Evolutionary conservation across 2,797 vertebrate species (phyloP).

Genomic region (Aldrovandia affinis): DNA sequence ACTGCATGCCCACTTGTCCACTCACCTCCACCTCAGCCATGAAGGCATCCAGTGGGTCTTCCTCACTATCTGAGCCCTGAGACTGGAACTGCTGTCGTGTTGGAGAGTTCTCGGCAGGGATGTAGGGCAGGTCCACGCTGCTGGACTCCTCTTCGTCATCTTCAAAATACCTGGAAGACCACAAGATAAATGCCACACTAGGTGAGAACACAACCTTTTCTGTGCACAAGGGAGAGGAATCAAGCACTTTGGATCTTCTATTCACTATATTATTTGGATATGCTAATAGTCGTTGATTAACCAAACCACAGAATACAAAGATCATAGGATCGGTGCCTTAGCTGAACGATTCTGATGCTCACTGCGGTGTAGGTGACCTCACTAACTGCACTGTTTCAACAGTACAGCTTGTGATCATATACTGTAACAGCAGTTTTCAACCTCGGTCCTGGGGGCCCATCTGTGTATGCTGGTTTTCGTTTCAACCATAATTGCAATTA

Average conservation of each 20-base stretch:
- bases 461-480: no score
- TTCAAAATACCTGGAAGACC: constrained; percentile 88
- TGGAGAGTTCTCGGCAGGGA: constrained; percentile 97
- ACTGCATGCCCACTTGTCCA: not conserved
- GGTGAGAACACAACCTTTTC: not conserved
- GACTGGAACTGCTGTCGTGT: constrained; percentile 91
- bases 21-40: constrained; percentile 98
- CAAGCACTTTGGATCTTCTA: not conserved
- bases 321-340: not conserved
- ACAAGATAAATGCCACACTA: not conserved
- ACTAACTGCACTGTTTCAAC: not conserved
- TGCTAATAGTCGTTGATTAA: not conserved
- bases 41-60: constrained; percentile 96
- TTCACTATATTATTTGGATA: not conserved
- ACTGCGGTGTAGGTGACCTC: not conserved
- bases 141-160: constrained; percentile 96
- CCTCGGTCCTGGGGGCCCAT: no score
- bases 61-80: constrained; percentile 91
- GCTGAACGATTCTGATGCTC: not conserved
- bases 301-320: not conserved
- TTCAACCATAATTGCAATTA: no score
- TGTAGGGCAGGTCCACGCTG: constrained; percentile 91
- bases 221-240: not conserved
- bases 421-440: no score
- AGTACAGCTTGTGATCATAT: no score